Base-by-base conservation (phyloP, 2,797 vertebrate species). In the Poeciliopsis turneri region DNA sequence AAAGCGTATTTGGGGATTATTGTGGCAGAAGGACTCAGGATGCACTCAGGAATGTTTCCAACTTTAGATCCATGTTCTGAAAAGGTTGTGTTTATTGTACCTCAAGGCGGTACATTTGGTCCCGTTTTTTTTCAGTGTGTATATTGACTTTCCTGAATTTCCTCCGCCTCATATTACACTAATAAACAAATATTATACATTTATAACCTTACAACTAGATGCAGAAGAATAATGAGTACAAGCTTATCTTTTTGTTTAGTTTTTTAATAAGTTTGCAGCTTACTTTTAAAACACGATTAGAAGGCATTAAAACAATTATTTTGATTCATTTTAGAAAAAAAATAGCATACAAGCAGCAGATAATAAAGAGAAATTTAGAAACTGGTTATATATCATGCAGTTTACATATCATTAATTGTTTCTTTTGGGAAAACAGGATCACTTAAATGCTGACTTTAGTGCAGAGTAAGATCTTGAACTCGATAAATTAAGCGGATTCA, bases 1-100 rank as follows among this genome's bases (percentile, higher is more conserved):
- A 92, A 78, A 74, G 73, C 84, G 80, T 85, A 45, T 72, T 88
- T 84, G 80, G 85, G 83, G 55, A 85, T 47, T 36, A 61, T 41
- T n/a, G 76, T 76, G 57, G 72, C 78, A 85, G 18, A 18, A 7
- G 20, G 74, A 53, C 46, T 80, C 49, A 49, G 49, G 47, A 74
- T 81, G 86, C 87, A 86, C 82, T 87, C 53, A 55, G 25, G 36
- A 5, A 16, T 8, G 9, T 0, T 36, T 25, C 49, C 10, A 53
- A 53, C 72, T 25, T 36, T 36, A 15, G 23, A 39, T 73, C 36
- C 33, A 25, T 25, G 25, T 53, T 53, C 33, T 73, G 2, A 39
- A 43, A 6, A 2, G 23, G 36, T 64, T 36, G 28, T 39, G 61
- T 66, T 66, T 15, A 39, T 23, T 41, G 18, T 68, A 41, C 64